Evolutionary conservation across 2,113 vertebrate species (phyloP).

Genomic region (Monarcha castaneiventris): DNA sequence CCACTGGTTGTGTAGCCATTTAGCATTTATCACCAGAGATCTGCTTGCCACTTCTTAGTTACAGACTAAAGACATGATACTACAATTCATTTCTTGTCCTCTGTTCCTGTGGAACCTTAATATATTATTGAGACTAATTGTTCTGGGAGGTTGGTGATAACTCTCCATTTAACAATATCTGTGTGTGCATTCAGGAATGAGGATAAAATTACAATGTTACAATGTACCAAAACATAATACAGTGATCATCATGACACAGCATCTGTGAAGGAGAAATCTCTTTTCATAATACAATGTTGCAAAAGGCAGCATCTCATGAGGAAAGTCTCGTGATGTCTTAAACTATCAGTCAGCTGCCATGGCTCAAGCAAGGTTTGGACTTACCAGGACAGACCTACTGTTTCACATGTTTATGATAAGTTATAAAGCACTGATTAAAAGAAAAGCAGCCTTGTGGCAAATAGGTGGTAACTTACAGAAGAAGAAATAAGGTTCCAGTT

Average conservation of each 20-base stretch:
- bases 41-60: background rate
- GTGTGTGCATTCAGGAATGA: background rate
- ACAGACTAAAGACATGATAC: background rate
- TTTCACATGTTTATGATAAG: background rate
- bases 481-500: background rate
- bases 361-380: background rate
- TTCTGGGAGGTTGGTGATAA: background rate
- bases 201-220: background rate
- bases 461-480: background rate
- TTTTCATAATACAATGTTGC: background rate
- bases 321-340: background rate
- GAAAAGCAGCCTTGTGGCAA: background rate
- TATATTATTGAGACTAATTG: background rate
- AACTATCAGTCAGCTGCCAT: background rate
- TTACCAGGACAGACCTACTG: background rate
- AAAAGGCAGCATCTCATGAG: background rate
- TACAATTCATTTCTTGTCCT: background rate
- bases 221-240: background rate
- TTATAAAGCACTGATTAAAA: background rate
- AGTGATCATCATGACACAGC: background rate
- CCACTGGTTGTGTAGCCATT: background rate
- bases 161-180: background rate
- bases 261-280: background rate
- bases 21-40: background rate
- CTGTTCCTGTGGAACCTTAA: background rate